phyloP scores from a whole-genome alignment of 2,797 vertebrate genomes.

The Tarsius wallacei region DNA sequence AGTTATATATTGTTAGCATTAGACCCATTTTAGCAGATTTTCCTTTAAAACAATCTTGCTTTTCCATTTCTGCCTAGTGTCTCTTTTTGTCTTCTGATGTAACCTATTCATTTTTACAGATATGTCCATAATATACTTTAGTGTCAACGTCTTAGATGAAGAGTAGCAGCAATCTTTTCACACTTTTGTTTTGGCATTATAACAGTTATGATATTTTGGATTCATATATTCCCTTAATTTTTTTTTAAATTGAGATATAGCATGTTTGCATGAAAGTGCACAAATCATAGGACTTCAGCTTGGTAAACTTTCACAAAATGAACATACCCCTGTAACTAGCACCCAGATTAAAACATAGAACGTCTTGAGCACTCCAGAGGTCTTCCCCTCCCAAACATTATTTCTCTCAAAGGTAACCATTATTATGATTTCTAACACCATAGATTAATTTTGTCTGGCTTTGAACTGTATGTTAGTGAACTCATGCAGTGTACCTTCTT shows the following conservation, averaged over 20 bases:
- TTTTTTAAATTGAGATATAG: neutral
- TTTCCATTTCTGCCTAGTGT: neutral
- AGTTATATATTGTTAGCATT: slow-evolving; percentile 11
- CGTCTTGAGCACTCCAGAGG: neutral
- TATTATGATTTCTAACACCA: slow-evolving; percentile 2
- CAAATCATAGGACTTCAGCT: neutral
- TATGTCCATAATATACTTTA: neutral
- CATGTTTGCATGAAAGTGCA: neutral
- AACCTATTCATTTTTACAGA: neutral
- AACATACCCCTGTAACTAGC: neutral
- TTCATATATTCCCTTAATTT: neutral
- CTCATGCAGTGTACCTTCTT: neutral
- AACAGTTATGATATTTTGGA: neutral
- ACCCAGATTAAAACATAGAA: neutral
- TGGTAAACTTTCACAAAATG: slow-evolving; percentile 8
- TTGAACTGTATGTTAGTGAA: neutral
- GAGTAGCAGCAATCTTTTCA: neutral
- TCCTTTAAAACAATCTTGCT: neutral
- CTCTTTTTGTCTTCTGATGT: neutral
- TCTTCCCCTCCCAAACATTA: neutral
- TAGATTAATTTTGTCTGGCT: slow-evolving; percentile 21
- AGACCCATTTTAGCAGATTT: neutral
- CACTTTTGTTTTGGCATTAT: slow-evolving; percentile 21
- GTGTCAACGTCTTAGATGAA: neutral
- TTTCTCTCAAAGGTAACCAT: neutral